A percentile compares a stretch with the other conserved stretches of the same genome.
Conservation (phyloP, 2,113 vertebrate genomes). For the Limanda limanda region DNA sequence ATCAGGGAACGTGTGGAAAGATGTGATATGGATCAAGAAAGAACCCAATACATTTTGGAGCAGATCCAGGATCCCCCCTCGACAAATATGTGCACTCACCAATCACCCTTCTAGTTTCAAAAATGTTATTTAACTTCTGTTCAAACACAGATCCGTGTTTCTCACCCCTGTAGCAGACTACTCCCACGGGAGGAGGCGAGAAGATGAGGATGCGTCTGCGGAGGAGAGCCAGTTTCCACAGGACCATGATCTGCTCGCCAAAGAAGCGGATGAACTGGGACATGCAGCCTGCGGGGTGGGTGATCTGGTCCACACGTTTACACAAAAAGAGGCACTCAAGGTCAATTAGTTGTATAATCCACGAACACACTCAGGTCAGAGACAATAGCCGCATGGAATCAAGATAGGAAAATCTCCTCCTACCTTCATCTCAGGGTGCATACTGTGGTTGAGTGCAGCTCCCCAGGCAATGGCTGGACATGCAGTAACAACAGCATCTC, state of each 20-base stretch:
- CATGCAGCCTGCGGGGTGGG: constrained; percentile 96
- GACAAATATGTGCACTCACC: too few relatives aligned
- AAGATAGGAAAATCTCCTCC: background rate
- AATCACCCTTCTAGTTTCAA: too few relatives aligned
- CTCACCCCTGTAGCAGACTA: constrained; percentile 95
- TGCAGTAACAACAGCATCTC: constrained; percentile 75
- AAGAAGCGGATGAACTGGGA: constrained; percentile 99
- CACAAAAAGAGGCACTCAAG: background rate
- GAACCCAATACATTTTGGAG: too few relatives aligned
- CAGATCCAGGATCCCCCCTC: too few relatives aligned
- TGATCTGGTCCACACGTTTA: constrained; percentile 84
- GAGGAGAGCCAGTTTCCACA: constrained; percentile 96
- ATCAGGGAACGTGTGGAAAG: too few relatives aligned
- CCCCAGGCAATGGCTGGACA: constrained; percentile 87
- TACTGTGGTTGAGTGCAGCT: constrained; percentile 89
- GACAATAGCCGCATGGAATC: background rate
- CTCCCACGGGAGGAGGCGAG: constrained; percentile 93
- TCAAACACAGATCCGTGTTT: background rate
- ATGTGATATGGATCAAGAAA: too few relatives aligned
- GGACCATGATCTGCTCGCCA: constrained; percentile 93
- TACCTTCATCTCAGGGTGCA: constrained; percentile 98
- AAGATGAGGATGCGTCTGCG: constrained; percentile 95
- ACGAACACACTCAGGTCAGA: background rate
- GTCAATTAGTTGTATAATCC: background rate
- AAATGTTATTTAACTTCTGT: background rate